Conservation (phyloP, 2,888 invertebrate species). For the Andrena trimmerana region DNA sequence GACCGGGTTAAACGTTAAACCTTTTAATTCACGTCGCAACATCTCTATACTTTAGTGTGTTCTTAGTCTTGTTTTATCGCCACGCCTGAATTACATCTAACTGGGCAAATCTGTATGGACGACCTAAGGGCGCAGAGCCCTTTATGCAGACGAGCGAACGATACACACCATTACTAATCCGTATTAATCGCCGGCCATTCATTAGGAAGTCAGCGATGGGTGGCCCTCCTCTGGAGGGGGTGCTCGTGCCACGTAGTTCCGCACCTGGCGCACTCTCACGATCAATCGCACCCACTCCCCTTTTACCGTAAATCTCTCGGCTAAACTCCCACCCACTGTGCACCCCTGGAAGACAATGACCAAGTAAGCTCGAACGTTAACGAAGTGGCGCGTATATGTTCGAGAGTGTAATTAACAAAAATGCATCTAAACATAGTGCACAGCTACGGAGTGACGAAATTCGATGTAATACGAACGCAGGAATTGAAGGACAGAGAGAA, state of each 20-base stretch:
- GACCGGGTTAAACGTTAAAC: background rate
- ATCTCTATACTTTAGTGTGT: too few relatives aligned
- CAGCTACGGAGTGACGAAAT: background rate
- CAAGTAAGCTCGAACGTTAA: conserved; percentile 47
- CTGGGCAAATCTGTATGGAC: conserved; percentile 13
- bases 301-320: conserved; percentile 68
- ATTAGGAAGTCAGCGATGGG: conserved; percentile 70
- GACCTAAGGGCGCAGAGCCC: conserved; percentile 2
- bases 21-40: background rate
- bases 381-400: conserved; percentile 32
- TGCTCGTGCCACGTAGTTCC: conserved; percentile 54
- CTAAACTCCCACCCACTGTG: conserved; percentile 50
- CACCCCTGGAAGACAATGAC: conserved; percentile 61
- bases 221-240: conserved; percentile 26
- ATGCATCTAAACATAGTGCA: background rate
- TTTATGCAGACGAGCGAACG: conserved; percentile 34
- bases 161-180: conserved; percentile 62
- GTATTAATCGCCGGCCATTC: conserved; percentile 70
- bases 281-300: conserved; percentile 61
- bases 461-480: background rate
- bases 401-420: conserved; percentile 17
- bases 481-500: too few relatives aligned
- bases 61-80: background rate
- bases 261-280: conserved; percentile 69
- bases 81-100: background rate